Evolutionary conservation across 2,888 invertebrate species (phyloP), one percentile per base, ranked within the genome.

Genomic region (Anorthoa munda): DNA sequence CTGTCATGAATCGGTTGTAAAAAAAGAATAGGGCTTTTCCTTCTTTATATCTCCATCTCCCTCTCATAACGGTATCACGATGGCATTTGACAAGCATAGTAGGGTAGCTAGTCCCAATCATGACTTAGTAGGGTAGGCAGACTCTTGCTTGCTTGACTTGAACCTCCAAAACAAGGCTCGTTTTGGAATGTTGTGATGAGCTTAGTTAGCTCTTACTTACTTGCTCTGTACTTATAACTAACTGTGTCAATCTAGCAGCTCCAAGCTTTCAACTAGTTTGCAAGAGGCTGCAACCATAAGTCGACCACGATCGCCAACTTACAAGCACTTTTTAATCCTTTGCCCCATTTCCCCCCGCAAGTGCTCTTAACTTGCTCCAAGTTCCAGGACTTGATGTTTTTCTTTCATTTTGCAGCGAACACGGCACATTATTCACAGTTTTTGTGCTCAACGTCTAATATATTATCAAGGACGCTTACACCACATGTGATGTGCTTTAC

Each of bases 351-450:
- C 1, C 2, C 17, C 11, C 23, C 66, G 48, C 51, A 7, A 23
- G 0, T 12, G 55, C 59, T 58, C 48, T 21, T 1, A 65, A 80
- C 75, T 75, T 80, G 53, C 1, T 0, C 39, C 31, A 45, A 58
- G 4, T 65, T n/a, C 23, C 51, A 64, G 13, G 12, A 67, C 60
- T 65, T 67, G n/a, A 60, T 80, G 81, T 81, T 81, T 80, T 81
- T 75, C 84, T 83, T 83, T 66, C 84, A 81, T 81, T 81, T 80
- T 84, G 31, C 56, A 56, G 59, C 69, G 45, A 74, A 69, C 84
- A 70, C 48, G 53, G 23, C 51, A 60, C 81, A 70, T 80, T 74
- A 81, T 80, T 83, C 81, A 81, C 46, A 69, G 46, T 83, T 80
- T 79, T 81, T 83, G 51, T 75, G 63, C 67, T 65, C 63, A 58